Evolutionary conservation across 2,113 vertebrate genomes (phyloP).

Genomic region (Pituophis catenifer): DNA sequence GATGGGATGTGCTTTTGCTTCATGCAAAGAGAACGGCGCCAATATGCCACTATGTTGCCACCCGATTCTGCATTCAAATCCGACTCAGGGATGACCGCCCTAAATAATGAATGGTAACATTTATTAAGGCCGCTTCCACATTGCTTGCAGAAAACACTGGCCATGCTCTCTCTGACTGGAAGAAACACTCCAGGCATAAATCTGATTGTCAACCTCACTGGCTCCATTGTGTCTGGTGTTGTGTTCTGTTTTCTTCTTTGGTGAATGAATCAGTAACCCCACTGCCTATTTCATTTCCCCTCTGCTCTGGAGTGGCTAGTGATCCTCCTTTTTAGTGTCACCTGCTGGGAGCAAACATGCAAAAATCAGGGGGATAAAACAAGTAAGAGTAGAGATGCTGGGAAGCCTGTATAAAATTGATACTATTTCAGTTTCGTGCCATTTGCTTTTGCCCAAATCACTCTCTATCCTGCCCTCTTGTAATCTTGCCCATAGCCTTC

Average conservation of each 20-base stretch:
- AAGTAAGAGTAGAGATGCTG: not conserved
- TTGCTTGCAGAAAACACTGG: not conserved
- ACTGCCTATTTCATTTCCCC: not conserved
- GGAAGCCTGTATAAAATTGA: not conserved
- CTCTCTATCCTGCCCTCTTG: not conserved
- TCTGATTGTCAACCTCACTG: not conserved
- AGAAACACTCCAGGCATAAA: not conserved
- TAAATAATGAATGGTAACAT: not conserved
- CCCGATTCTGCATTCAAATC: not conserved
- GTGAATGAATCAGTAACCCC: not conserved
- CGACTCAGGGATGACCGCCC: not conserved
- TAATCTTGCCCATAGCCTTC: not conserved
- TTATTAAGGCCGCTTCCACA: not conserved
- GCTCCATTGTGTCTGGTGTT: not conserved
- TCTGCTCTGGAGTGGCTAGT: not conserved
- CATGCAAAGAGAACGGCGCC: not conserved
- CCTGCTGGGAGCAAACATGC: not conserved
- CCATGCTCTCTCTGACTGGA: not conserved
- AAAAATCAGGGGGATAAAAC: not conserved
- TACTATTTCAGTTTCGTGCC: not conserved
- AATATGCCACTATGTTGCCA: not conserved
- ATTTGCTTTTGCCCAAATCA: not conserved
- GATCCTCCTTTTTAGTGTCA: not conserved
- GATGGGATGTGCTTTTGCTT: not conserved
- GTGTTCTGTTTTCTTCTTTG: not conserved